Base-by-base conservation (phyloP, 1,140 invertebrate genomes). In the Drosophila mojavensis region DNA sequence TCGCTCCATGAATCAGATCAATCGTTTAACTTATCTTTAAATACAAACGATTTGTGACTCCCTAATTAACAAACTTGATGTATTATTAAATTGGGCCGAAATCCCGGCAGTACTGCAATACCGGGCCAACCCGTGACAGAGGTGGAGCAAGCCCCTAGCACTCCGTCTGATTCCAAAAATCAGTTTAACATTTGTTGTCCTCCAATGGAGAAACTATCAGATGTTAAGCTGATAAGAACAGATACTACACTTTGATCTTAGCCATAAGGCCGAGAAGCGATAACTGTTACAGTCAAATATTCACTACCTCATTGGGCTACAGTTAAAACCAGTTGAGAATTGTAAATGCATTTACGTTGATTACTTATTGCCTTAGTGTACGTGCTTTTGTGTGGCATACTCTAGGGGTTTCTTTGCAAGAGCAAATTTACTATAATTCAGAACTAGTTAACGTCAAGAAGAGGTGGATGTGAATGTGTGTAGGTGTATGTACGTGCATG, bases 141-240 rank as follows among this genome's bases (percentile, higher is more conserved):
- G 74, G 79, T 74, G 68, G 61, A 66, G 79, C 64, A 81, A 78
- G 75, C 69, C 26, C 79, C 79, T 77, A 47, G 43, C 43, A 60
- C 58, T 47, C 43, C 26, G 43, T 56, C 54, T 41, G 59, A 91
- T 92, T 41, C 53, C 53, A 94, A 94, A 94, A 94, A 94, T 93
- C 92, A 93, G 93, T 91, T 93, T 93, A 94, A 94, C 93, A 94
- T 93, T 92, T 93, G 93, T 80, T 81, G 93, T 90, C 89, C 88
- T 92, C 90, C 93, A 72, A 93, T 94, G 92, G 90, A 90, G 89
- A 91, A 92, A 92, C 93, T 94, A 94, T 93, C 93, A 94, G 93
- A 94, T 94, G 93, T 94, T 94, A 94, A 94, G 93, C 94, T 94
- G 93, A 94, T 94, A 94, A 94, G 94, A 94, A 94, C 93, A 94